Evolutionary conservation across 1,140 invertebrate species (phyloP).

Genomic region (Zaprionus taronus): DNA sequence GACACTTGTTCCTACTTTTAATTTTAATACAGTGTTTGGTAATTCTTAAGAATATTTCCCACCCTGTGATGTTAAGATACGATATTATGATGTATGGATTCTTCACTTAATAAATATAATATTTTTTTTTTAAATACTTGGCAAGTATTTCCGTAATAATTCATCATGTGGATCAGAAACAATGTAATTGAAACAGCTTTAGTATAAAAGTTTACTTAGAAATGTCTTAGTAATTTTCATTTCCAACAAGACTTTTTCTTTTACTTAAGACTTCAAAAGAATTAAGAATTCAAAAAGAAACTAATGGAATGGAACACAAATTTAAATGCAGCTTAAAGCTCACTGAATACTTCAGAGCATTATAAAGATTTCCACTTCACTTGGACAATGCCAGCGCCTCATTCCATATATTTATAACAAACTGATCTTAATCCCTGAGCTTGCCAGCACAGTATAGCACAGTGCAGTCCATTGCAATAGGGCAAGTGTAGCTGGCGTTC

Average conservation of each 20-base stretch:
- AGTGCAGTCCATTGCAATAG: neutral
- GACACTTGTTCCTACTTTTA: no score
- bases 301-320: conserved; percentile 5
- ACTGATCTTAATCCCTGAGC: neutral
- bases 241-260: no score
- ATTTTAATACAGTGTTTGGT: no score
- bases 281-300: neutral
- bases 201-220: neutral
- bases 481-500: conserved; percentile 17
- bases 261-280: neutral
- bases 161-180: neutral
- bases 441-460: neutral
- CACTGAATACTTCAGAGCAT: neutral
- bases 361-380: neutral
- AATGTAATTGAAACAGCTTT: neutral
- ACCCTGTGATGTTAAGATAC: no score
- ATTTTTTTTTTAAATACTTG: no score
- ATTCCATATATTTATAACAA: neutral
- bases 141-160: no score
- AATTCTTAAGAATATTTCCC: no score
- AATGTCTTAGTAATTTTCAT: no score
- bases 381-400: neutral
- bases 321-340: neutral
- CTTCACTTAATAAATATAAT: no score
- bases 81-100: no score